These are phyloP conservation scores for Lydus trimaculatus DNA, from an alignment of 2,888 invertebrate species.

Conservation along the genomic window DNA sequence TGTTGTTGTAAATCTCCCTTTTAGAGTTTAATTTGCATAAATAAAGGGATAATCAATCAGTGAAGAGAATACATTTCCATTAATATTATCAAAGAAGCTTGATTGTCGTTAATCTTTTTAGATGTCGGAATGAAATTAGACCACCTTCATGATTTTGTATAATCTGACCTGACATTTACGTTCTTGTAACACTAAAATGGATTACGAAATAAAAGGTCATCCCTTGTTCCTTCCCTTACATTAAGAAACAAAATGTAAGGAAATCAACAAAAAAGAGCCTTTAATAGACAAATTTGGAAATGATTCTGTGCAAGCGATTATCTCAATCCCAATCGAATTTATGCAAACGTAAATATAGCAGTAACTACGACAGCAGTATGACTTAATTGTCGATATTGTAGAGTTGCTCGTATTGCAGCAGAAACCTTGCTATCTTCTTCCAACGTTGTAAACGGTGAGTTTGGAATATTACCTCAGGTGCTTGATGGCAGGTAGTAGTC, in stretches of 20 bases:
- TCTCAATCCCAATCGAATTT: too few relatives aligned
- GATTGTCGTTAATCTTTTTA: slow-evolving; percentile 2
- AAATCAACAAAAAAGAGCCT: not conserved
- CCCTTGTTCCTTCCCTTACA: not conserved
- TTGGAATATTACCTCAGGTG: too few relatives aligned
- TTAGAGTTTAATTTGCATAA: not conserved
- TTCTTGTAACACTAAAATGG: not conserved
- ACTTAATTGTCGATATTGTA: too few relatives aligned
- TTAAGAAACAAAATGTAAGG: too few relatives aligned
- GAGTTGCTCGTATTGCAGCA: too few relatives aligned
- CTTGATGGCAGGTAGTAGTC: not conserved
- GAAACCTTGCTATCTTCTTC: too few relatives aligned
- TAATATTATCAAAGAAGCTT: not conserved
- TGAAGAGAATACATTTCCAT: not conserved
- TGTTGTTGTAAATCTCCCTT: too few relatives aligned
- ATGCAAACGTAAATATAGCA: too few relatives aligned
- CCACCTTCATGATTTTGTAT: not conserved
- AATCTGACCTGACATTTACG: not conserved
- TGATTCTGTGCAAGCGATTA: too few relatives aligned
- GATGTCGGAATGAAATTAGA: not conserved
- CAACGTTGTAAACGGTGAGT: too few relatives aligned
- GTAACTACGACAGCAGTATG: too few relatives aligned
- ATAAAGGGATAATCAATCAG: not conserved
- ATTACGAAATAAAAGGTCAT: not conserved
- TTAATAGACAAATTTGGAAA: not conserved